Conservation (phyloP, 2,888 invertebrate species). For the Diplolepis rosae region DNA sequence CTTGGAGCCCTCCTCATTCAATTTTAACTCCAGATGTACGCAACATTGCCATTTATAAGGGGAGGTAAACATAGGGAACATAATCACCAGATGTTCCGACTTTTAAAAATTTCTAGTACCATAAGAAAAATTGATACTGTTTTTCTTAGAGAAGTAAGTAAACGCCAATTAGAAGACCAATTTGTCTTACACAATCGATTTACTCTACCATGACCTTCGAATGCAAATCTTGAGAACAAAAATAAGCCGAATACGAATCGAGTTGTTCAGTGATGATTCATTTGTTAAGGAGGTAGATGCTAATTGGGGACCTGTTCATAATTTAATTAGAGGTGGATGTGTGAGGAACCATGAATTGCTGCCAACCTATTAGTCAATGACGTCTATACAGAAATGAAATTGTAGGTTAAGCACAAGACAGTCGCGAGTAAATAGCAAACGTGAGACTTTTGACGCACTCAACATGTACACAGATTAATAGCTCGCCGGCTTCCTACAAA, state of each 20-base stretch:
- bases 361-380: background rate
- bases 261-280: constrained; percentile 16
- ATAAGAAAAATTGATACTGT: background rate
- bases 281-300: constrained; percentile 1
- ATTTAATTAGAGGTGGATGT: constrained; percentile 3
- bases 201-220: background rate
- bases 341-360: background rate
- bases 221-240: background rate
- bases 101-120: background rate
- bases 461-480: constrained; percentile 15
- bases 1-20: background rate
- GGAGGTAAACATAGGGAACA: background rate
- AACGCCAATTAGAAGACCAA: background rate
- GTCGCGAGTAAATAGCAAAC: constrained; percentile 10
- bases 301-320: constrained; percentile 27
- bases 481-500: constrained; percentile 17
- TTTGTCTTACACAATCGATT: constrained; percentile 2
- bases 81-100: background rate
- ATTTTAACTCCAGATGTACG: constrained; percentile 1
- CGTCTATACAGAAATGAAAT: background rate
- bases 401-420: background rate
- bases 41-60: background rate
- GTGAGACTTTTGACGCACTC: constrained; percentile 18
- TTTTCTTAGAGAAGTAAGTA: background rate
- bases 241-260: constrained; percentile 11